Base-by-base conservation (phyloP, 2,797 vertebrate genomes). In the Lagocephalus sceleratus region DNA sequence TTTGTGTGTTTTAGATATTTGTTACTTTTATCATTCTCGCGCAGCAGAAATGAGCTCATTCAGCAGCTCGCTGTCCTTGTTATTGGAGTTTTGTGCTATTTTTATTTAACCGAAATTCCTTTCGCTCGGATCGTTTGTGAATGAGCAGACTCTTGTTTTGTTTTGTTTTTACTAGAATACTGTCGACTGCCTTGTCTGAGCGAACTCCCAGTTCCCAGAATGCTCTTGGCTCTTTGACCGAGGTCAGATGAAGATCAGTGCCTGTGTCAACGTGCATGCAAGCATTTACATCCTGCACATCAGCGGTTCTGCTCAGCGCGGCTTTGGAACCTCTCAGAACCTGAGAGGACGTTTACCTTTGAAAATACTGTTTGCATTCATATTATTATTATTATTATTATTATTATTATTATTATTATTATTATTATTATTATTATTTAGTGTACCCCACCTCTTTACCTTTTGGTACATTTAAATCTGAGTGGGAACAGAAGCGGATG, bases 191-290 rank as follows among this genome's bases (percentile, higher is more conserved):
- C 87, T 88, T 88, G 79, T 82, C 81, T 79, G 71, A 71, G 56
- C 64, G 74, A 78, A 54, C 63, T 66, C 51, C 62, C 67, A 77
- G 66, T 83, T 81, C 78, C 75, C 65, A 85, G 62, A 81, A 85
- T 86, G 79, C 78, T 85, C 70, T 78, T 50, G 76, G 77, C 65
- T 80, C 17, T 72, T 55, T 61, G 66, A 74, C 75, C 51, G 71
- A 85, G 72, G 80, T 85, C 73, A 68, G 81, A 72, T 87, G 81
- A 63, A 85, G 81, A 89, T 82, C 88, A 90, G 88, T 87, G 88
- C 89, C 90, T 88, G 87, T 86, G 82, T 87, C 79, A 68, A 73
- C 78, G 61, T 86, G 89, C 87, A 88, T 87, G 85, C 83, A 66
- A 90, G 88, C 84, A 79, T 87, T 87, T 75, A 57, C 46, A 42